phyloP scores from a whole-genome alignment of 2,888 invertebrate genomes.

The Griposia aprilina region DNA sequence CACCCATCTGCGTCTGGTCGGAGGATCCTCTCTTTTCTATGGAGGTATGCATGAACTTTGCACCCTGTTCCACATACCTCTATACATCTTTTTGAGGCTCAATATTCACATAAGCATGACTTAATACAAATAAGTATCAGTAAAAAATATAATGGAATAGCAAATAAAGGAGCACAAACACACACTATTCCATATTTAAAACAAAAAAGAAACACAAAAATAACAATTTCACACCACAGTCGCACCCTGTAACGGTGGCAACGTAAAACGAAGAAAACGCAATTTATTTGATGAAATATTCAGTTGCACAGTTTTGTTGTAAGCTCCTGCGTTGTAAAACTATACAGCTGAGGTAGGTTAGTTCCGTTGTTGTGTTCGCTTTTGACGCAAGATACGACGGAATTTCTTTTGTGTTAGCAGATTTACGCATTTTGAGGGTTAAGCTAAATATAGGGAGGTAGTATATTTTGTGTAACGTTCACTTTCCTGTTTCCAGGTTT shows the following conservation, averaged over 20 bases:
- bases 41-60: too few species aligned
- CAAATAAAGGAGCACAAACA: constrained; percentile 24
- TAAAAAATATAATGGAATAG: neutral
- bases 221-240: constrained; percentile 52
- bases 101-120: neutral
- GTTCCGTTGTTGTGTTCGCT: constrained; percentile 44
- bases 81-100: neutral
- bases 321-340: constrained; percentile 66
- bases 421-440: neutral
- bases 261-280: constrained; percentile 75
- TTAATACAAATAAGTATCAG: neutral
- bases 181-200: constrained; percentile 62
- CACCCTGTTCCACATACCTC: too few species aligned
- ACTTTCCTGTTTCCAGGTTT: constrained; percentile 47
- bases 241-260: constrained; percentile 50
- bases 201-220: constrained; percentile 15
- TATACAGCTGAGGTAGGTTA: constrained; percentile 63
- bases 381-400: constrained; percentile 10
- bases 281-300: constrained; percentile 83
- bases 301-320: constrained; percentile 77
- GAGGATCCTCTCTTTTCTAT: too few species aligned
- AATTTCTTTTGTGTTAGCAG: constrained; percentile 15
- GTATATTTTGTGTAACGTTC: constrained; percentile 3
- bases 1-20: too few species aligned
- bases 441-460: neutral